These are phyloP conservation scores for Halisarca cf. caerulea DNA, from an alignment of 37 sponge, comb jelly and placozoan genomes.

Conservation along the genomic window DNA sequence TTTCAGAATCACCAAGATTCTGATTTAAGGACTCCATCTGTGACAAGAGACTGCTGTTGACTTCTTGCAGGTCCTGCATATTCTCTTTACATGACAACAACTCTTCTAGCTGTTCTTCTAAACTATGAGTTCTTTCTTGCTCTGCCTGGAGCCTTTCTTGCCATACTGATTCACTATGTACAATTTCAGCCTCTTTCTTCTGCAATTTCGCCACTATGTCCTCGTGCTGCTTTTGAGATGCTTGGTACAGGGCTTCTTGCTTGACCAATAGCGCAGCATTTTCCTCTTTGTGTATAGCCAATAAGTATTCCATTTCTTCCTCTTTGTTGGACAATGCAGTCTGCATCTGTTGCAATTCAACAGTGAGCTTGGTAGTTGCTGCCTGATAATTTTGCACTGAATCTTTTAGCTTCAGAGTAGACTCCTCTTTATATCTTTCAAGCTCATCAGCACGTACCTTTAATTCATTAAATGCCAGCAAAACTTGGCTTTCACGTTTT, in stretches of 20 bases:
- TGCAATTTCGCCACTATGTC: not conserved
- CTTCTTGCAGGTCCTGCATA: slow-evolving; percentile 15
- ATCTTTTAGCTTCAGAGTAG: not conserved
- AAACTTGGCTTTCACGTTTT: not conserved
- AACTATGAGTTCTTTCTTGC: not conserved
- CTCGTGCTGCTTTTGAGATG: slow-evolving; percentile 1
- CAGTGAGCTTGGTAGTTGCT: not conserved
- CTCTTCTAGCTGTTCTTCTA: slow-evolving; percentile 22
- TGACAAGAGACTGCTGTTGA: slow-evolving; percentile 41
- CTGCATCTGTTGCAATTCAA: not conserved
- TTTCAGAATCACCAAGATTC: slow-evolving; percentile 19
- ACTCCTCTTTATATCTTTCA: slow-evolving; percentile 10
- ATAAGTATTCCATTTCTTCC: not conserved
- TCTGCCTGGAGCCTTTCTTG: not conserved
- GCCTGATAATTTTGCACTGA: not conserved
- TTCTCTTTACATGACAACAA: slow-evolving; percentile 2
- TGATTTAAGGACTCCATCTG: slow-evolving; percentile 51
- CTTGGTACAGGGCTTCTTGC: not conserved
- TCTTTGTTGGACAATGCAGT: not conserved
- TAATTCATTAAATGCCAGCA: not conserved
- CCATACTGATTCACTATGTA: too few species aligned
- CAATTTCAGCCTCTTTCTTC: not conserved
- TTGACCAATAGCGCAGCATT: slow-evolving; percentile 6
- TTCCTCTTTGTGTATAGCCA: not conserved
- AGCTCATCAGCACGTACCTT: not conserved